Evolutionary conservation across 2,113 vertebrate species (phyloP), one percentile per base, ranked within the genome.

Genomic region (Tauraco erythrolophus): DNA sequence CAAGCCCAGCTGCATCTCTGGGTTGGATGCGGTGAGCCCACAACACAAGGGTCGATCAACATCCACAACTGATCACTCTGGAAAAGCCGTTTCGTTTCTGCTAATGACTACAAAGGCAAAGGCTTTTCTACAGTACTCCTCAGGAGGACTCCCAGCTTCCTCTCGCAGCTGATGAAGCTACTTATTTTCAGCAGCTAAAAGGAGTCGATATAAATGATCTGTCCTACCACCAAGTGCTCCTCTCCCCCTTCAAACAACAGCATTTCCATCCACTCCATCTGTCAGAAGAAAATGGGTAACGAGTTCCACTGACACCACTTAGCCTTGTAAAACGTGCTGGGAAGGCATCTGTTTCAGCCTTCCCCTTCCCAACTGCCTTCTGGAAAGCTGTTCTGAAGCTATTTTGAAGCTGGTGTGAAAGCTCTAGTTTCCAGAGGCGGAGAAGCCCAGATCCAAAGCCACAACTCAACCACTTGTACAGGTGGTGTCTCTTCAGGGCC

Each of bases 1-100:
- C 30, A 45, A 66, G 53, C 60, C 37, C 82, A 74, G 86, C 35
- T 48, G 48, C 25, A 37, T 0, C 41, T 35, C 53, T 8, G 2
- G 46, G 72, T 68, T 7, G 3, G 39, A 23, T 22, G 28, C 0
- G 0, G 43, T 0, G 5, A 93, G 54, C 41, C 17, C 71, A 46
- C 53, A 33, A 16, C 0, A 0, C 57, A 18, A 11, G 43, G 51
- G 22, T 17, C 8, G 2, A n/a, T 27, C 41, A 50, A 65, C 58
- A 57, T 3, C 84, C 70, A 9, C 0, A 1, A 31, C 5, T 8
- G 23, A 94, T 56, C 0, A 4, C 39, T n/a, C 60, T 25, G 35
- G 51, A 78, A 80, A 84, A 93, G 56, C 64, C 56, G 39, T 51
- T 70, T 64, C 25, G 37, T n/a, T 71, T 39, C 90, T 80, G 58